These are phyloP conservation scores for Noctua pronuba DNA, from an alignment of 2,888 invertebrate genomes.

Conservation along the genomic window DNA sequence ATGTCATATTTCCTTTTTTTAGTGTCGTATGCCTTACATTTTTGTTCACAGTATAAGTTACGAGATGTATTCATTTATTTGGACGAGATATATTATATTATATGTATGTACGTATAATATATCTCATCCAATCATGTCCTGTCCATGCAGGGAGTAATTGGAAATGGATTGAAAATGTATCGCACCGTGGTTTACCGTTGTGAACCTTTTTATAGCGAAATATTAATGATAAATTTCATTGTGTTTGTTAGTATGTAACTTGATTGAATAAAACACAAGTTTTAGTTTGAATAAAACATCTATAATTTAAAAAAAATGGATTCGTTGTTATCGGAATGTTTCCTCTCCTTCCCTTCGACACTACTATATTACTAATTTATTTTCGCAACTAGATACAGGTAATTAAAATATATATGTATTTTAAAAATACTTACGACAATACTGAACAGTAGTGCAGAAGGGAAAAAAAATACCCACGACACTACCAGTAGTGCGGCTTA, in stretches of 20 bases:
- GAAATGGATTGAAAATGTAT: conserved; percentile 57
- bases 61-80: conserved; percentile 50
- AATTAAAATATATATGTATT: no score
- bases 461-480: no score
- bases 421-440: no score
- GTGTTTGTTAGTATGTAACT: neutral
- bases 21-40: conserved; percentile 4
- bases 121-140: conserved; percentile 55
- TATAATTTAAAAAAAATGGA: neutral
- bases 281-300: neutral
- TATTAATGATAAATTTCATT: conserved; percentile 28
- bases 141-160: conserved; percentile 56
- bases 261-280: neutral
- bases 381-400: no score
- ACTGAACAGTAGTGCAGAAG: no score
- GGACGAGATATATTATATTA: neutral
- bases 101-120: conserved; percentile 22
- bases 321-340: neutral
- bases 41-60: conserved; percentile 36
- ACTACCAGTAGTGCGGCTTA: no score
- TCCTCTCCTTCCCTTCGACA: no score
- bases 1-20: conserved; percentile 14
- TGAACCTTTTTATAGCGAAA: conserved; percentile 40
- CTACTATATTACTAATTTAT: no score
- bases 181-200: conserved; percentile 43